Evolutionary conservation across 2,888 invertebrate species (phyloP), one percentile per base, ranked within the genome.

Genomic region (Lasioglossum vierecki): DNA sequence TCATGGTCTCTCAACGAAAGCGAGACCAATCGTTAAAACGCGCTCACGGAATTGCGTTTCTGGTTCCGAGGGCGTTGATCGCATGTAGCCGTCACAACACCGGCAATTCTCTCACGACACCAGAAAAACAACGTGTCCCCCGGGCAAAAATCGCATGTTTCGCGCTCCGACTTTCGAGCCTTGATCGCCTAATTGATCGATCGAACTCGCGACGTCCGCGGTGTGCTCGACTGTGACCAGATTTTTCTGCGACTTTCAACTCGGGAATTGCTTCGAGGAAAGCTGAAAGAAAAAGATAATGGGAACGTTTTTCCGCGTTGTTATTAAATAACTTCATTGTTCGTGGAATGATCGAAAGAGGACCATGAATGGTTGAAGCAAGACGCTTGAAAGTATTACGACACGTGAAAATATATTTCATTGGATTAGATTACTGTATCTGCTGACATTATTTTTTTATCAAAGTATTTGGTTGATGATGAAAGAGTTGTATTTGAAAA

Each of bases 11-110:
- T 18, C 46, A 30, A 75, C 53, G 80, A 88, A 88, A 88, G 88
- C 86, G 84, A 88, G 87, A 84, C 44, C 73, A 71, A 78, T 78
- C 84, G 63, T 13, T 79, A n/a, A 72, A 76, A 75, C 26, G 63
- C 75, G 72, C 39, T 30, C 26, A 26, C 41, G 72, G n/a, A 84
- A 84, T 60, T 57, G 66, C 76, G 15, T 53, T 77, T 66, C 60
- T 63, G 60, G 60, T 63, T 63, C 30, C 53, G 70, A 72, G 82
- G 46, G 44, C 75, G 44, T 80, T 80, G 85, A 82, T 82, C 66
- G 63, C 39, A 13, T 26, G 26, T 57, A 60, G 3, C 22, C 35
- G 74, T 35, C 2, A 22, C 57, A 60, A 78, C 73, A 26, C n/a
- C 9, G 26, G 9, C 68, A 66, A 68, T 70, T 83, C 26, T 78